Evolutionary conservation across 2,888 invertebrate genomes (phyloP).

Genomic region (Pseudanteris insignis): DNA sequence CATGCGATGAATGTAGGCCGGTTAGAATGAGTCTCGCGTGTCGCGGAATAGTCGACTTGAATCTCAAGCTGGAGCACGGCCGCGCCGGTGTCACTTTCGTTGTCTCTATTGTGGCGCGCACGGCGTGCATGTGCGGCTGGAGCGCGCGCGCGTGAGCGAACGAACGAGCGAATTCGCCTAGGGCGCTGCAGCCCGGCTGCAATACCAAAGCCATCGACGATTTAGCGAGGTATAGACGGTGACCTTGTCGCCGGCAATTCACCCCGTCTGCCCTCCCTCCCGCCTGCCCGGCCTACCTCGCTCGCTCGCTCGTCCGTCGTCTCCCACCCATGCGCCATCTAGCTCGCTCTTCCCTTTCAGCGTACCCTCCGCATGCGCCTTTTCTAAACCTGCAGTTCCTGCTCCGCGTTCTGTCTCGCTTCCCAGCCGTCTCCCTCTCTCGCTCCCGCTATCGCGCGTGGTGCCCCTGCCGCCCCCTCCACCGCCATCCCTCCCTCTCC

Average conservation of each 20-base stretch:
- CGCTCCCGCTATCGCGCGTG: conserved; percentile 21
- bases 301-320: conserved; percentile 35
- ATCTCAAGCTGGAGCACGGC: conserved; percentile 13
- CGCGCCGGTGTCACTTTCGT: conserved; percentile 56
- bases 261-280: conserved; percentile 60
- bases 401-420: conserved; percentile 25
- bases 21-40: conserved; percentile 13
- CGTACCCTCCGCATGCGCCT: conserved; percentile 34
- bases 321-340: conserved; percentile 29
- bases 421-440: conserved; percentile 19
- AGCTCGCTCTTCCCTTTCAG: conserved; percentile 41
- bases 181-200: conserved; percentile 54
- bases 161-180: conserved; percentile 40
- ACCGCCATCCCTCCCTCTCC: conserved; percentile 34
- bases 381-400: conserved; percentile 43
- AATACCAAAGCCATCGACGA: conserved; percentile 57
- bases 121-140: conserved; percentile 9
- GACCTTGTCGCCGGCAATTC: conserved; percentile 65
- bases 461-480: conserved; percentile 15
- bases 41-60: conserved; percentile 16
- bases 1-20: conserved; percentile 17
- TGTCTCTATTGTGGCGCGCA: conserved; percentile 55
- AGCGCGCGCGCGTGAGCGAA: background rate
- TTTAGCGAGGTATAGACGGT: conserved; percentile 61
- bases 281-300: conserved; percentile 40